A percentile compares a stretch with the other conserved stretches of the same genome.
phyloP scores from a whole-genome alignment of 2,797 vertebrate species.

The Sebastes itinus region DNA sequence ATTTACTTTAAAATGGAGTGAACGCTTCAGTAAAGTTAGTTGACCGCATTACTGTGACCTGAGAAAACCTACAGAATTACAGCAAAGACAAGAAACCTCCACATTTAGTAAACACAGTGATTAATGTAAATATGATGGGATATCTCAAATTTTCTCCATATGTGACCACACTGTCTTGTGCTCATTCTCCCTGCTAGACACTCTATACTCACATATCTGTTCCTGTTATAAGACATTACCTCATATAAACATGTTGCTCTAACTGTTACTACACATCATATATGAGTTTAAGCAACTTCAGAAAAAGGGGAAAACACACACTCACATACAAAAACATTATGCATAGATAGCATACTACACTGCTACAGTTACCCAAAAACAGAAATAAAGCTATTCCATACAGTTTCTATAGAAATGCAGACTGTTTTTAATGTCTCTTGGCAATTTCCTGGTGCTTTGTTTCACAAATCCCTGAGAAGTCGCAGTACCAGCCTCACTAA shows the following conservation, averaged over 20 bases:
- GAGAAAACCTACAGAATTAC: not conserved
- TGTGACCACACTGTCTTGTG: not conserved
- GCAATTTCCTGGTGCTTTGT: not conserved
- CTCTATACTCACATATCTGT: not conserved
- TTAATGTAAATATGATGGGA: not conserved
- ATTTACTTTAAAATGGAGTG: not conserved
- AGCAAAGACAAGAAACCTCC: not conserved
- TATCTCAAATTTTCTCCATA: not conserved
- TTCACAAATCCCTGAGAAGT: not conserved
- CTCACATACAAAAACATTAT: not conserved
- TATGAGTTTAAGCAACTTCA: constrained; percentile 15
- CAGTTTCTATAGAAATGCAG: not conserved
- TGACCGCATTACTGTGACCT: not conserved
- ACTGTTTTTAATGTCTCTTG: not conserved
- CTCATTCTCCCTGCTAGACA: not conserved
- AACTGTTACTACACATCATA: constrained; percentile 6
- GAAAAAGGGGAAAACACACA: not conserved
- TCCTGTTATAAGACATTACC: not conserved
- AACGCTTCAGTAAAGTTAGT: not conserved
- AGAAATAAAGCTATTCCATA: not conserved
- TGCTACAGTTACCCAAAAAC: not conserved
- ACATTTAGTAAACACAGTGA: not conserved
- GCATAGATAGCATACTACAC: not conserved
- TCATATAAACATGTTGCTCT: constrained; percentile 27
- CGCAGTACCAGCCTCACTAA: constrained; percentile 1